Evolutionary conservation across 2,888 invertebrate genomes (phyloP).

Genomic region (Pogonocherus hispidulus): DNA sequence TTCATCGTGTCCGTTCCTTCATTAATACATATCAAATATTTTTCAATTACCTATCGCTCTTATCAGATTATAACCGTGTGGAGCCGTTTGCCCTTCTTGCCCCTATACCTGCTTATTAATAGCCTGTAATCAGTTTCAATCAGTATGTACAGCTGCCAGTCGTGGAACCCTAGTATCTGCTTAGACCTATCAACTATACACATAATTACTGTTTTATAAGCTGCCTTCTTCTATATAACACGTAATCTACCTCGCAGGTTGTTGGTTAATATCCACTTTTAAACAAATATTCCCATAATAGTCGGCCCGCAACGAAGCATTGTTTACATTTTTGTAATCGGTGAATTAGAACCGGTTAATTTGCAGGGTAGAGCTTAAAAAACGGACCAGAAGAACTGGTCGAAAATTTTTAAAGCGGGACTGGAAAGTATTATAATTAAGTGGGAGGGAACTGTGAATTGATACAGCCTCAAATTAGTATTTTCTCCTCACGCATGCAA

Average conservation of each 20-base stretch:
- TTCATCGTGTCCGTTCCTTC: constrained; percentile 10
- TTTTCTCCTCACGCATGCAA: too few species aligned
- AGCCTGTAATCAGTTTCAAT: constrained; percentile 59
- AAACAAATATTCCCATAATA: constrained; percentile 50
- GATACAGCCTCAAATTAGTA: too few species aligned
- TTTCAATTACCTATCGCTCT: constrained; percentile 53
- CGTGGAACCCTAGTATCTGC: constrained; percentile 54
- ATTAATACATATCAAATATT: constrained; percentile 41
- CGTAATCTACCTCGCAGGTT: constrained; percentile 45
- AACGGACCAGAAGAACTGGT: neutral
- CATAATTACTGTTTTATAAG: constrained; percentile 51
- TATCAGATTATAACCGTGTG: constrained; percentile 57
- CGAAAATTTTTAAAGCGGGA: neutral
- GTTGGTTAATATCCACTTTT: constrained; percentile 45
- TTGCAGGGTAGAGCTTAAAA: constrained; percentile 4
- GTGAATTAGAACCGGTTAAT: constrained; percentile 38
- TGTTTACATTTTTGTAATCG: constrained; percentile 46
- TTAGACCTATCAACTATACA: constrained; percentile 51
- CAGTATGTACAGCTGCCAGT: constrained; percentile 58
- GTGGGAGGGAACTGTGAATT: neutral
- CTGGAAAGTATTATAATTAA: neutral
- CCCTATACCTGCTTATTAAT: constrained; percentile 57
- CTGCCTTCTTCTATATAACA: constrained; percentile 42
- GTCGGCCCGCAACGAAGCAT: constrained; percentile 36
- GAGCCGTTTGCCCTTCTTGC: constrained; percentile 39